A percentile compares a stretch with the other conserved stretches of the same genome.
phyloP scores from a whole-genome alignment of 2,797 vertebrate species.

The Protonibea diacanthus region DNA sequence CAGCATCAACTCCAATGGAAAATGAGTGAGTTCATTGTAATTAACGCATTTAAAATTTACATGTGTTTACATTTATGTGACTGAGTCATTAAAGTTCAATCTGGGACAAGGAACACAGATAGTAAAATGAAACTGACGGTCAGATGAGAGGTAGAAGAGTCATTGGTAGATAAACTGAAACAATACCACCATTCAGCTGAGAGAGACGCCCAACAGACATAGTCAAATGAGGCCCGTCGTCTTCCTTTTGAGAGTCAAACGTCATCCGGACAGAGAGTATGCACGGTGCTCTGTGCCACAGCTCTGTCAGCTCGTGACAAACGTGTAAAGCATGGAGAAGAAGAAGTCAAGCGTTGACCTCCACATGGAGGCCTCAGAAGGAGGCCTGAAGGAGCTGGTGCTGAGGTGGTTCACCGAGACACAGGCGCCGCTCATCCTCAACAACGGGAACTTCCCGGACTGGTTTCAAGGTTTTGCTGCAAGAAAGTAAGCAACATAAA shows the following conservation, averaged over 20 bases:
- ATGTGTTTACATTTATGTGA: background rate
- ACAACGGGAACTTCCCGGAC: slow-evolving; percentile 82
- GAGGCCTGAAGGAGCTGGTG: slow-evolving; percentile 82
- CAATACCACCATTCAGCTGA: slow-evolving; percentile 75
- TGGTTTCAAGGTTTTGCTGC: slow-evolving; percentile 90
- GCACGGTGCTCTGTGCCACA: background rate
- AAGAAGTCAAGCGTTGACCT: slow-evolving; percentile 11
- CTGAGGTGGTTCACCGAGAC: slow-evolving; percentile 86
- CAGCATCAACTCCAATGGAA: no score
- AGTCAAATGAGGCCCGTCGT: slow-evolving; percentile 85
- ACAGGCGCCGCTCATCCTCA: slow-evolving; percentile 78
- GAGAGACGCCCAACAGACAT: slow-evolving; percentile 44
- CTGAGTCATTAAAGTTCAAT: slow-evolving; percentile 30
- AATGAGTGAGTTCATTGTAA: no score
- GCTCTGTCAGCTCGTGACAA: background rate
- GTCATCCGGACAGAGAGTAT: background rate
- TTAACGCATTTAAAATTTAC: background rate
- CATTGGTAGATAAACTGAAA: slow-evolving; percentile 51
- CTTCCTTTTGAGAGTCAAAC: slow-evolving; percentile 36
- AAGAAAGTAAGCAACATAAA: slow-evolving; percentile 85
- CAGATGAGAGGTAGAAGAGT: background rate
- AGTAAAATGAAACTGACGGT: slow-evolving; percentile 50
- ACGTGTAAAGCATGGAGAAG: slow-evolving; percentile 24
- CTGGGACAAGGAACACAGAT: slow-evolving; percentile 55
- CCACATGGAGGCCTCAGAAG: slow-evolving; percentile 29